Percentiles rank a stretch among this genome's conserved stretches.
Conservation (phyloP, 1,140 invertebrate genomes). For the Pantala flavescens region DNA sequence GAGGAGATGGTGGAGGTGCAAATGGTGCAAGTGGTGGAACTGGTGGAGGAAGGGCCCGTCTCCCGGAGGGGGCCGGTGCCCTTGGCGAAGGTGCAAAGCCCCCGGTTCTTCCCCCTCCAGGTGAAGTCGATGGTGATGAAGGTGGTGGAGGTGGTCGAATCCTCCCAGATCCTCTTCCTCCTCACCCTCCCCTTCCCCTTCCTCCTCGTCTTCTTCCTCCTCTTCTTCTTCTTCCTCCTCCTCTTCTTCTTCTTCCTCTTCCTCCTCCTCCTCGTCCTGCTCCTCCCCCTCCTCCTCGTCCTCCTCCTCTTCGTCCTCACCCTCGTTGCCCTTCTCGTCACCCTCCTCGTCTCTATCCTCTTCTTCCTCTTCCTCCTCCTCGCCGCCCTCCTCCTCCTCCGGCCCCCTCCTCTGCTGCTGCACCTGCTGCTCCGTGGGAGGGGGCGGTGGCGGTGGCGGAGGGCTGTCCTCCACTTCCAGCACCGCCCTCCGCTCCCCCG, state of each 20-base stretch:
- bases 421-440: background rate
- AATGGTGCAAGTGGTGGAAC: background rate
- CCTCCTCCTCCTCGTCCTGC: background rate
- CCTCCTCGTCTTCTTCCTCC: background rate
- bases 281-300: background rate
- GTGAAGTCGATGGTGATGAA: background rate
- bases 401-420: background rate
- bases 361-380: background rate
- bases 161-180: background rate
- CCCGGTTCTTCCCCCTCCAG: background rate
- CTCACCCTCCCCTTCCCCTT: background rate
- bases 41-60: background rate
- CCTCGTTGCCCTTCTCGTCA: background rate
- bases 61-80: background rate
- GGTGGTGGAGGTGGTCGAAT: background rate
- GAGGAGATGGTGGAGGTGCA: background rate
- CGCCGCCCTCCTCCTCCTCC: background rate
- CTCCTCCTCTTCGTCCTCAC: background rate
- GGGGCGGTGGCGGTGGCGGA: background rate
- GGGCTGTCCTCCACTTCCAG: slow-evolving; percentile 5
- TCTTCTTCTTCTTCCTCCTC: background rate
- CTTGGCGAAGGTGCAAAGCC: background rate
- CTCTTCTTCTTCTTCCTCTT: background rate
- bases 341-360: background rate
- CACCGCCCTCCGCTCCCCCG: background rate